These are phyloP conservation scores for Pseudoips prasinana DNA, from an alignment of 2,888 invertebrate species.

Conservation along the genomic window DNA sequence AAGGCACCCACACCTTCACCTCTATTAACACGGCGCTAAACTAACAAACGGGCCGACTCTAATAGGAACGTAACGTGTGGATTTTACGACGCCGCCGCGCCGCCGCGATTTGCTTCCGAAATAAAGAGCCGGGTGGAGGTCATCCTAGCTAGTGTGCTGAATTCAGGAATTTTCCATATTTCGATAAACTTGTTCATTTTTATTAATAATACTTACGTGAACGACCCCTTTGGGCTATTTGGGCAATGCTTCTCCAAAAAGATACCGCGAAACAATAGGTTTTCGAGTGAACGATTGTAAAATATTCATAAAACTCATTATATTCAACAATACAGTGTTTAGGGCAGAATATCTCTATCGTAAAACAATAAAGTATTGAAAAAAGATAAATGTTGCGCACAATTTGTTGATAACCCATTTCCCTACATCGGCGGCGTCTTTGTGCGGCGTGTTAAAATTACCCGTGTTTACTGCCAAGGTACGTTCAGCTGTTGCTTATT, in stretches of 20 bases:
- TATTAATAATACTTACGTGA: no score
- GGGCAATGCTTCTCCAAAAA: no score
- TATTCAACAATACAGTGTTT: conserved; percentile 4
- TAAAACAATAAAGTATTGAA: conserved; percentile 49
- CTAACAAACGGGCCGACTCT: conserved; percentile 36
- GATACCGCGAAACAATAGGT: no score
- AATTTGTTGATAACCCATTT: conserved; percentile 53
- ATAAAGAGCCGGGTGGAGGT: conserved; percentile 11
- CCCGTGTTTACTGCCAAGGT: conserved; percentile 18
- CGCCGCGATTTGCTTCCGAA: conserved; percentile 21
- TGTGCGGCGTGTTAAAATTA: conserved; percentile 42
- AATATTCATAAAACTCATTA: conserved; percentile 20
- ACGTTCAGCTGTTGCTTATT: conserved; percentile 57
- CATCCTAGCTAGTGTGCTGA: conserved; percentile 4
- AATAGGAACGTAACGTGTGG: conserved; percentile 26
- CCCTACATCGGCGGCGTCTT: conserved; percentile 45
- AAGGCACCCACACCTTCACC: conserved; percentile 41
- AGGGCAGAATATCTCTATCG: conserved; percentile 15
- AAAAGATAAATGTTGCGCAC: conserved; percentile 39
- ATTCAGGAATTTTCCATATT: conserved; percentile 1
- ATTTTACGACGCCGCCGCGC: conserved; percentile 24
- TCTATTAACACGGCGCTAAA: conserved; percentile 42
- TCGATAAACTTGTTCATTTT: not conserved
- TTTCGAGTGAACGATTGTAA: conserved; percentile 3
- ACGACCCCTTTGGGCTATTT: no score